Base-by-base conservation (phyloP, 2,113 vertebrate species). In the Boleophthalmus pectinirostris region DNA sequence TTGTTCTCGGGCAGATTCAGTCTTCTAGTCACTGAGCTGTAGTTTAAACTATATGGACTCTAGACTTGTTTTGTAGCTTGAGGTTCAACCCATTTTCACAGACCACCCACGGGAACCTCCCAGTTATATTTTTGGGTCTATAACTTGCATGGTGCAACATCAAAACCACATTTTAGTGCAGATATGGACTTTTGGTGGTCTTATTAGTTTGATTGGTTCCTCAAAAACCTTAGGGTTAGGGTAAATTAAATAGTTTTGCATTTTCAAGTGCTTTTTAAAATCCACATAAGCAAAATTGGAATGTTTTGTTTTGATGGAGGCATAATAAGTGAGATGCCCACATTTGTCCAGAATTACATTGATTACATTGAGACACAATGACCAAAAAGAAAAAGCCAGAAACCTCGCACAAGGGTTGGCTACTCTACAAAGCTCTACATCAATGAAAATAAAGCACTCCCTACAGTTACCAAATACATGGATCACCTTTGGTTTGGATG, bases 401-500 rank as follows among this genome's bases (percentile, higher is more conserved):
- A 16, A 16, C 5, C 38, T 43, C 38, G 16, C 16, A 51, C 47
- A 20, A 54, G 51, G 20, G 20, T n/a, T n/a, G 51, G 20, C 51
- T 54, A 54, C 20, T 21, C 51, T 54, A 54, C 51, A 7, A 61
- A 16, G 43, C 6, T 15, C 21, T n/a, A 38, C 70, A 60, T 24
- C 1, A 23, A 2, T 14, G 10, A 65, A 43, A 20, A 46, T 10
- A 15, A 66, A 63, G 2, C 25, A 33, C 24, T 61, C 7, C 6
- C 16, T 64, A 63, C 29, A 33, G 7, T 20, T 9, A 5, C n/a
- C 13, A 24, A n/a, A 24, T 23, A 24, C n/a, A 21, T 73, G 72
- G 73, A 73, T 90, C 88, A 91, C 90, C 90, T 91, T 91, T 69
- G 80, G 85, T 70, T 85, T 89, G 63, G 90, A 72, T 58, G 88